Percentiles rank a stretch among this genome's conserved stretches.
Conservation (phyloP, 2,888 invertebrate genomes). For the Sympetrum striolatum region DNA sequence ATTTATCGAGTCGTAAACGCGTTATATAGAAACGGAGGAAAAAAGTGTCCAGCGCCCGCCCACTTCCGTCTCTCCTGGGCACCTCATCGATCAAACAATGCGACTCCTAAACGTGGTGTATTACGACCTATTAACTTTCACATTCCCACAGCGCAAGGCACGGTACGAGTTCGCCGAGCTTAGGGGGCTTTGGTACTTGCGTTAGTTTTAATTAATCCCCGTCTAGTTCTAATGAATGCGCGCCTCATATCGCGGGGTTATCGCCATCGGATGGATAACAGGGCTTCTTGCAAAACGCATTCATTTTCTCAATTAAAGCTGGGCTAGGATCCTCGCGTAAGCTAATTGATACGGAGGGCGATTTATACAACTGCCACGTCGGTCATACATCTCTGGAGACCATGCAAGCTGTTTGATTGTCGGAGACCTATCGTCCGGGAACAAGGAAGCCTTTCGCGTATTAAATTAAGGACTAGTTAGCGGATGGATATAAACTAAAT, state of each 20-base stretch:
- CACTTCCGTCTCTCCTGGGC: not conserved
- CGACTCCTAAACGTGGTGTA: not conserved
- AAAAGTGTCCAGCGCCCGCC: not conserved
- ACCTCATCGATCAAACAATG: not conserved
- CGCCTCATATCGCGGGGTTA: not conserved
- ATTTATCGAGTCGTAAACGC: not conserved
- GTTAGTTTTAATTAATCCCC: not conserved
- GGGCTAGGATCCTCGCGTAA: not conserved
- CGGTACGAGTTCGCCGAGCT: not conserved
- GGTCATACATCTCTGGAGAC: too few relatives aligned
- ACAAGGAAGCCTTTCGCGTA: too few relatives aligned
- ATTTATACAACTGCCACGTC: not conserved
- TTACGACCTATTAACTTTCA: not conserved
- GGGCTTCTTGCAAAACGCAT: not conserved
- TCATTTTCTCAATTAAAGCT: not conserved
- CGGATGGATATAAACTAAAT: too few relatives aligned
- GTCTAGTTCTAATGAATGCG: not conserved
- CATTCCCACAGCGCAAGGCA: not conserved
- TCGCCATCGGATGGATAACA: not conserved
- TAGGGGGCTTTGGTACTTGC: not conserved
- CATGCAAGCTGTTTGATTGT: too few relatives aligned
- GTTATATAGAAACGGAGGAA: not conserved
- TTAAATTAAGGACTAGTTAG: too few relatives aligned
- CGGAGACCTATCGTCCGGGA: too few relatives aligned
- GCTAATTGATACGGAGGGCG: not conserved